Evolutionary conservation across 2,888 invertebrate species (phyloP).

Genomic region (Aromia moschata): DNA sequence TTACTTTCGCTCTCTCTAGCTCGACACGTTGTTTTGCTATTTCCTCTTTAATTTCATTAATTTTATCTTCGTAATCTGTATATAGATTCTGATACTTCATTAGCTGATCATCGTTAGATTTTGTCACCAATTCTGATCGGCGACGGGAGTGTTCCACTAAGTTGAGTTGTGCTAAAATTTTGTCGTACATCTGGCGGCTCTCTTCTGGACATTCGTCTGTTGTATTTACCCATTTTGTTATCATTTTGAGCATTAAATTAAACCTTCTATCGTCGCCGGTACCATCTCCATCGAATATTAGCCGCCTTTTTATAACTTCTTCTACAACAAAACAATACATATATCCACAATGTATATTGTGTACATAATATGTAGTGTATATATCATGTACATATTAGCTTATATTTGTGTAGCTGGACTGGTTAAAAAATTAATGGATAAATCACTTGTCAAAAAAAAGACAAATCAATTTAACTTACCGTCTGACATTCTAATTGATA

Average conservation of each 20-base stretch:
- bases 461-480: too few species aligned
- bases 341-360: too few species aligned
- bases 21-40: conserved; percentile 86
- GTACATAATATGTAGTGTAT: too few species aligned
- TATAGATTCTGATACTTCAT: conserved; percentile 81
- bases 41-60: conserved; percentile 80
- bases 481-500: too few species aligned
- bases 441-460: too few species aligned
- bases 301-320: conserved; percentile 89
- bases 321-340: too few species aligned
- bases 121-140: conserved; percentile 81
- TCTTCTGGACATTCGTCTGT: conserved; percentile 73
- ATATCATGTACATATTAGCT: too few species aligned
- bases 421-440: too few species aligned
- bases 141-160: conserved; percentile 89
- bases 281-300: conserved; percentile 96
- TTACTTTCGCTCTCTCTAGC: conserved; percentile 82
- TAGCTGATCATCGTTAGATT: conserved; percentile 82
- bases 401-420: too few species aligned
- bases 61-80: conserved; percentile 79
- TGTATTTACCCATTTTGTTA: conserved; percentile 81
- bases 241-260: conserved; percentile 83
- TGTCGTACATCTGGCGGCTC: conserved; percentile 77
- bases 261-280: conserved; percentile 94
- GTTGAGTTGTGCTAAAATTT: conserved; percentile 82